Base-by-base conservation (phyloP, 2,888 invertebrate genomes). In the Rhagophthalmus giganteus region DNA sequence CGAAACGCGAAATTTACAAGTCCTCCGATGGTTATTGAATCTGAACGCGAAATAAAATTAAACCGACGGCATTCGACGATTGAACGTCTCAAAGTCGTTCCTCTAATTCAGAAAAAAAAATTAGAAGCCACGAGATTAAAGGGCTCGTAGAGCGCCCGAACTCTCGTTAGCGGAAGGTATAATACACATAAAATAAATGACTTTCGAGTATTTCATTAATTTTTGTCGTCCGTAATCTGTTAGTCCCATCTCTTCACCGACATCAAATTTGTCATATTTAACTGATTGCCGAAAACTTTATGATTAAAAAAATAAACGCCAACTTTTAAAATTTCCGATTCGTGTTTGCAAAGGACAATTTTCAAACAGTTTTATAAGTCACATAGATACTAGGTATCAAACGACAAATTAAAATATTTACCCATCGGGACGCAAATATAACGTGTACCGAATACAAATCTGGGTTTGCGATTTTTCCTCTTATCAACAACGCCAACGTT, bases 1-100 rank as follows among this genome's bases (percentile, higher is more conserved):
- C 27, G 30, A 53, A 47, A 46, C 14, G 40, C 27, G 33, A 34
- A 46, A 40, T 38, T 38, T 46, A 46, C 45, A 51, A 40, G 35
- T 46, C 30, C 39, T 35, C 13, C 35, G 45, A 42, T 47, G 31
- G 35, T 41, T 53, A 53, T 40, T 41, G 46, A 47, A 46, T 51
- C 25, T 31, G 39, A 53, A 33, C 31, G 37, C 27, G 20, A 40
- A 53, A 37, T 47, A 47, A 41, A 42, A 46, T 47, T 47, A 47
- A 42, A 41, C 37, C 16, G 6, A 11, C 11, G 13, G 6, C 26
- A n/a, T n/a, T n/a, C n/a, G n/a, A n/a, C n/a, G n/a, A n/a, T n/a
- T n/a, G n/a, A n/a, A n/a, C n/a, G n/a, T n/a, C n/a, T n/a, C n/a
- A n/a, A n/a, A n/a, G n/a, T n/a, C n/a, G n/a, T n/a, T n/a, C n/a